These are phyloP conservation scores for Tiliacea citrago DNA, from an alignment of 2,888 invertebrate species.

Conservation along the genomic window DNA sequence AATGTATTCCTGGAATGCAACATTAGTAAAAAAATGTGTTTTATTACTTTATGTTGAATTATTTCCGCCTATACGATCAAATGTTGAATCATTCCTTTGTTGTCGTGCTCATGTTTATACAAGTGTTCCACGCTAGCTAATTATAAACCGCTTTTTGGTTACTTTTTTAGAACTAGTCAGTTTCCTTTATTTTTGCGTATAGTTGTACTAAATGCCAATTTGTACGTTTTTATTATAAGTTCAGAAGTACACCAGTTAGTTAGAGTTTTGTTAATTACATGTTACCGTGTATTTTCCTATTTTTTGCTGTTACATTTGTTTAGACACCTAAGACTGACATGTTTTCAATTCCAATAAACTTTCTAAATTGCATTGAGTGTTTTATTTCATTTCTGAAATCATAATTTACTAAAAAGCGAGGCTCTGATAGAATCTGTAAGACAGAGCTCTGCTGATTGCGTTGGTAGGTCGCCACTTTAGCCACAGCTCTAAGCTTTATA, in stretches of 20 bases:
- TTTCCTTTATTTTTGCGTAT: conserved; percentile 5
- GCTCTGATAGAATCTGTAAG: too few species aligned
- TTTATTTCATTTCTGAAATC: conserved; percentile 28
- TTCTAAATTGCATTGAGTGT: conserved; percentile 39
- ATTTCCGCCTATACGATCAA: conserved; percentile 64
- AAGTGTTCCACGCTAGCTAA: conserved; percentile 17
- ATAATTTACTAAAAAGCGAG: too few species aligned
- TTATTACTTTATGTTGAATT: conserved; percentile 48
- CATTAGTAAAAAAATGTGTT: conserved; percentile 28
- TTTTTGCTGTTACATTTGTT: conserved; percentile 40
- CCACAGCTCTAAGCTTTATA: too few species aligned
- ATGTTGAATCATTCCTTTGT: conserved; percentile 62
- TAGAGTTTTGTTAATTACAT: conserved; percentile 13
- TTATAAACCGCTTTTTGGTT: conserved; percentile 48
- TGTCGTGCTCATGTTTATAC: conserved; percentile 39
- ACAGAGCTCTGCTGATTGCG: too few species aligned
- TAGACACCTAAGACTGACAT: conserved; percentile 60
- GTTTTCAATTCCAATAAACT: conserved; percentile 62
- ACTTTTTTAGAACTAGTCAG: conserved; percentile 38
- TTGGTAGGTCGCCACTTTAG: too few species aligned
- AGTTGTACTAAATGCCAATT: not conserved
- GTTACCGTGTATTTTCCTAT: conserved; percentile 27
- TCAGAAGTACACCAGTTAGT: conserved; percentile 44
- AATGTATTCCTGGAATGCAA: conserved; percentile 2
- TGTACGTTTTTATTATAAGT: conserved; percentile 30